A percentile compares a stretch with the other conserved stretches of the same genome.
Evolutionary conservation across 1,140 invertebrate genomes (phyloP).

Genomic region (Augochlora pura): DNA sequence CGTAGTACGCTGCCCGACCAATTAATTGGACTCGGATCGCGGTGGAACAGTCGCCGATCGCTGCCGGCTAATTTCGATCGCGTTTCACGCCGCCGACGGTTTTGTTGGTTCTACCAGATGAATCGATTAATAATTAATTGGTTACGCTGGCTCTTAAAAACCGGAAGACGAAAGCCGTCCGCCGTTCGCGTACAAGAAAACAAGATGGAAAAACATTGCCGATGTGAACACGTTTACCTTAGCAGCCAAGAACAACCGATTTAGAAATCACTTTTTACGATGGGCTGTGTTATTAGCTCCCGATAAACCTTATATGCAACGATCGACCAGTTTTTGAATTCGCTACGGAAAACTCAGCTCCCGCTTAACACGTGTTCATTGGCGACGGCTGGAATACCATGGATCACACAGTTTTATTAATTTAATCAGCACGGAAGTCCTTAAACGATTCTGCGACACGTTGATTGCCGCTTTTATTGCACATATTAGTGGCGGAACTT

Average conservation of each 20-base stretch:
- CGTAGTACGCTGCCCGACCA: no score
- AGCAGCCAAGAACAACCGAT: background rate
- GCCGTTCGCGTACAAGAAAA: background rate
- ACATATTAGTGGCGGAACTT: no score
- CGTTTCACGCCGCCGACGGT: no score
- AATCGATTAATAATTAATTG: background rate
- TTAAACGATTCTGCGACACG: no score
- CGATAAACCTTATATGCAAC: background rate
- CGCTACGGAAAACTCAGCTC: background rate
- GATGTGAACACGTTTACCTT: background rate
- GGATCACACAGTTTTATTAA: no score
- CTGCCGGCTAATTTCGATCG: no score
- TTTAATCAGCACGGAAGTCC: no score
- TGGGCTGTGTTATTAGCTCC: background rate
- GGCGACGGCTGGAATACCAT: no score
- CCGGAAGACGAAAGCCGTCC: background rate
- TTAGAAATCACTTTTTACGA: background rate
- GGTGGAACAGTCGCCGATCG: no score
- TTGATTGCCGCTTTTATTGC: no score
- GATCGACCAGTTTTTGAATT: background rate
- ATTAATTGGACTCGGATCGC: background rate
- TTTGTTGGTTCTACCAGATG: background rate
- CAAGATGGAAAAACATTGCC: background rate
- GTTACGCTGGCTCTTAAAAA: background rate
- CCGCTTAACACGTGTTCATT: no score